Evolutionary conservation across 2,797 vertebrate genomes (phyloP).

Genomic region (Clarias laeviceps): DNA sequence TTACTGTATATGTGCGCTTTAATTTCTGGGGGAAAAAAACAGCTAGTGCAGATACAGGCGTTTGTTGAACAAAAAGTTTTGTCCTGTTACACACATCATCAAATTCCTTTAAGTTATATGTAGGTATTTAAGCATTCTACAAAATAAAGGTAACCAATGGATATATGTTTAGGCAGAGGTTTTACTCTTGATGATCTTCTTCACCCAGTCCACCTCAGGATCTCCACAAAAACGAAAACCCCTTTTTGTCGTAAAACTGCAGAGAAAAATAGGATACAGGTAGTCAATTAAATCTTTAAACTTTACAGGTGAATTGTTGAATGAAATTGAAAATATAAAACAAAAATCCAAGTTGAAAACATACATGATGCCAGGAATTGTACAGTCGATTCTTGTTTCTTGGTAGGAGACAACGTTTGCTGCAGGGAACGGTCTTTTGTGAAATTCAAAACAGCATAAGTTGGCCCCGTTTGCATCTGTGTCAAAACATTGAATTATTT

Average conservation of each 20-base stretch:
- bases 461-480: constrained; percentile 1
- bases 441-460: constrained; percentile 39
- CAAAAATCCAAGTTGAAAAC: background rate
- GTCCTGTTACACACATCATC: background rate
- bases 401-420: accelerated
- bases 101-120: no score
- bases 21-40: no score
- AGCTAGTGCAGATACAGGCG: background rate
- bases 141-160: no score
- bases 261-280: background rate
- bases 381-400: background rate
- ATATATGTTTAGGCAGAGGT: background rate
- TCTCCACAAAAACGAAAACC: background rate
- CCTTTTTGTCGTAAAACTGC: background rate
- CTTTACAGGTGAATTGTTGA: background rate
- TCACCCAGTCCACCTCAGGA: constrained; percentile 9
- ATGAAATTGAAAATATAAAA: no score
- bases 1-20: no score
- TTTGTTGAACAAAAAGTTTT: no score
- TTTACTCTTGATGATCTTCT: background rate
- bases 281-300: background rate
- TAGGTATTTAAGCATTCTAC: no score
- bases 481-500: background rate
- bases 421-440: background rate
- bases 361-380: constrained; percentile 27